These are phyloP conservation scores for Lasioglossum vierecki DNA, from an alignment of 2,888 invertebrate genomes.

Conservation along the genomic window DNA sequence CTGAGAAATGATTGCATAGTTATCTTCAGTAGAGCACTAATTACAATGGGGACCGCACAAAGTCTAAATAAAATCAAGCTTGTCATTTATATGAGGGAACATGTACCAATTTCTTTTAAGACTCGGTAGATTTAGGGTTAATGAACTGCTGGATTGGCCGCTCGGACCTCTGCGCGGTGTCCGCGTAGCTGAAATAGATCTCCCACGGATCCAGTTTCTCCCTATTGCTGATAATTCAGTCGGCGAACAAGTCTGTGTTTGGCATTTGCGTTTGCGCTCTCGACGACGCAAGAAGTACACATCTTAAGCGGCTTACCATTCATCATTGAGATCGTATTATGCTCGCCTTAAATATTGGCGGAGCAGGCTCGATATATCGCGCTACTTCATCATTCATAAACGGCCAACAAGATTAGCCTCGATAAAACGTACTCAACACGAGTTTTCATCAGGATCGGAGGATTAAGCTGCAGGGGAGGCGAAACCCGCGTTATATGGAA, in stretches of 20 bases:
- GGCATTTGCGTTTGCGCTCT: neutral
- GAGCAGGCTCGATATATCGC: constrained; percentile 24
- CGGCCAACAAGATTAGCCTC: constrained; percentile 54
- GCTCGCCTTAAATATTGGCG: constrained; percentile 45
- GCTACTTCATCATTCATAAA: constrained; percentile 59
- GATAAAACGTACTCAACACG: constrained; percentile 48
- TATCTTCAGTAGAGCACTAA: no score
- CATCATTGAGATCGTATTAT: constrained; percentile 54
- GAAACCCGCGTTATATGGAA: constrained; percentile 7
- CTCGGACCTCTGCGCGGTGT: neutral
- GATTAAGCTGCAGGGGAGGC: constrained; percentile 38
- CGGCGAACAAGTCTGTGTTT: neutral
- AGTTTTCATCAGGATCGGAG: constrained; percentile 49
- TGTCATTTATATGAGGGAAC: no score
- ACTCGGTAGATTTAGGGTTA: no score
- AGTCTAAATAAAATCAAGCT: no score
- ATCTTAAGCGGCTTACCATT: constrained; percentile 41
- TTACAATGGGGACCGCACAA: no score
- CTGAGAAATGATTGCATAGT: no score
- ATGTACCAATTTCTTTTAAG: no score
- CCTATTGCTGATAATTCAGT: constrained; percentile 3
- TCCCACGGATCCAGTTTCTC: neutral
- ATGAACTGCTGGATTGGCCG: no score
- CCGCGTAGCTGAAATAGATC: neutral
- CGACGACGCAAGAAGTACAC: constrained; percentile 11